Base-by-base conservation (phyloP, 2,113 vertebrate genomes). In the Onychostruthus taczanowskii region DNA sequence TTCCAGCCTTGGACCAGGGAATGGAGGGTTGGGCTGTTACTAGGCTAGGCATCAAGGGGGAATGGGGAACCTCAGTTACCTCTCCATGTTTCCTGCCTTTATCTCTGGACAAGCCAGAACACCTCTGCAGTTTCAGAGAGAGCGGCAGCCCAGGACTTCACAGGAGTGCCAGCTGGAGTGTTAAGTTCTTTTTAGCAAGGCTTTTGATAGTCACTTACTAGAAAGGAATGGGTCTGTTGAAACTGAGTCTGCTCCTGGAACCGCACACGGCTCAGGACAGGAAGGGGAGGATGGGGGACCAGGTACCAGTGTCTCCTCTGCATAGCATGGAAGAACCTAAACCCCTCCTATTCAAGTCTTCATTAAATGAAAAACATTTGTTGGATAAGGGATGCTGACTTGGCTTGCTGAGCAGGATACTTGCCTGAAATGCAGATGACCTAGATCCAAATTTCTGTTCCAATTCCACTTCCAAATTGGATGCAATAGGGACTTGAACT, bases 341-440 rank as follows among this genome's bases (percentile, higher is more conserved):
- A 86, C 50, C 17, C 17, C 9, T 72, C 47, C 46, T 23, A 52
- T 44, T 77, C n/a, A 63, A 61, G 56, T 67, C 46, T n/a, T 75
- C 30, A 61, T 78, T 81, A 61, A 87, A 87, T n/a, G 8, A 72
- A 84, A 90, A 67, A 70, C 12, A 22, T 50, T 83, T 37, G 23
- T 55, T 70, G 68, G 22, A 47, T 37, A 92, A 63, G 7, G 9
- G 52, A 61, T 56, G 47, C 15, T 77, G 80, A 81, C 80, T 74
- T 80, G 67, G 35, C 73, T 92, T 92, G 21, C 80, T 77, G 52
- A 93, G 59, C 15, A 63, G 52, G 56, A 78, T 44, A 41, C 15
- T 94, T 83, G 39, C 72, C 72, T 81, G 68, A 96, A 93, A 93
- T 49, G 76, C 64, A 93, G 55, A 89, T 93, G 72, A 93, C 63